Evolutionary conservation across 2,113 vertebrate species (phyloP), one percentile per base, ranked within the genome.

Genomic region (Motacilla alba): DNA sequence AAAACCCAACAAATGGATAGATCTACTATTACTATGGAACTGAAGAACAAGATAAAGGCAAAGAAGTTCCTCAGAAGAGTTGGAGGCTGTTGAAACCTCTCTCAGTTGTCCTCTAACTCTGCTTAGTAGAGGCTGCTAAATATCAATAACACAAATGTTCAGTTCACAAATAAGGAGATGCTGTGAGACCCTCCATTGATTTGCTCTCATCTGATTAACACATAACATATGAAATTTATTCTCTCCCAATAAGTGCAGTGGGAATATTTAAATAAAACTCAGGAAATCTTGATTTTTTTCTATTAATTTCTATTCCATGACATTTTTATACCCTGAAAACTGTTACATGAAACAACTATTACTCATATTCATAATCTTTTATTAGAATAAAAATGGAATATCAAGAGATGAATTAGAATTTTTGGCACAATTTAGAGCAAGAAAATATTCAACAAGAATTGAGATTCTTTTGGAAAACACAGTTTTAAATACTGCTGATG

Each of bases 241-340:
- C 15, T 7, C 2, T 2, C 1, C 3, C 17, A 6, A 3, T 15
- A 77, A 27, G 3, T 33, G 26, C 41, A 60, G 22, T n/a, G 20
- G 30, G 28, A 75, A 82, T 59, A 78, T 43, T 89, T 11, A 73
- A 73, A 60, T 3, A 49, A 90, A 88, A 74, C 10, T 15, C 37
- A 8, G 3, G 33, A 22, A 70, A 74, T 26, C 13, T 39, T 23
- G 24, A 5, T 16, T 23, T 35, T 60, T 66, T 37, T 3, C 4
- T 85, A 56, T 47, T 56, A 0, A 8, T 83, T 87, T 77, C 12
- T 26, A 22, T 83, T 74, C 13, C 22, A 49, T 30, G 10, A 2
- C 5, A 41, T 58, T 66, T 90, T 69, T 84, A 11, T 84, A 9
- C 28, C 26, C 56, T 70, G 31, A 52, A 70, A 94, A 78, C 6